Base-by-base conservation (phyloP, 2,113 vertebrate species). In the Pseudonaja textilis region DNA sequence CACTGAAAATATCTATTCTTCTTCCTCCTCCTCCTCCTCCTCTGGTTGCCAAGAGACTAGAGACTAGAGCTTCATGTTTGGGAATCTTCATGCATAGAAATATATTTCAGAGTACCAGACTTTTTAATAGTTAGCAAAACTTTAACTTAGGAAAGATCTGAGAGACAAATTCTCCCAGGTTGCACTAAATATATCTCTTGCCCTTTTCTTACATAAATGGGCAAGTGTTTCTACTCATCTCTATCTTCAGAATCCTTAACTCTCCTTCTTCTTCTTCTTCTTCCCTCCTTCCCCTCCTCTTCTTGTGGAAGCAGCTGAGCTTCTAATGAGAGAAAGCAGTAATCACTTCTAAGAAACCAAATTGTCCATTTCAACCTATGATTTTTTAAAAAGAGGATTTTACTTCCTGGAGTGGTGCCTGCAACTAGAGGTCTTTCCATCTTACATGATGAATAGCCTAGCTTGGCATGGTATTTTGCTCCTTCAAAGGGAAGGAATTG, bases 11-110 rank as follows among this genome's bases (percentile, higher is more conserved):
- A 5, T 23, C n/a, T 9, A n/a, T 54, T 3, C 1, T 55, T 5
- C 54, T 55, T 22, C 56, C 1, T 20, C 18, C 6, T 20, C 18
- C 6, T 56, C 18, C 18, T 57, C 5, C 23, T 9, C 7, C 93
- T 95, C 94, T 88, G 89, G 97, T 97, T 97, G 97, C 97, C 97
- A 97, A 93, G 97, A 96, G 96, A 97, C 96, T 20, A 55, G 16
- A 55, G 96, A 97, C 96, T 16, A 20, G 54, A 55, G 5, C 94
- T 93, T 97, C 93, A 94, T 95, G 4, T 97, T 96, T 95, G 95
- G 96, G 95, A 93, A 94, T 95, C 91, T 96, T 97, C 93, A 95
- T 95, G 85, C 61, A 91, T 95, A 94, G 94, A 91, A 90, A 91
- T 93, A 95, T 92, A 94, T 96, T 93, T 95, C 94, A 94, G 95